Conservation (phyloP, 2,113 vertebrate species). For the Danio rerio region GRCz12tu NC_133187.1:43105501-43106000, state of each 20-base stretch:
- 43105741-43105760: not conserved
- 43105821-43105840: not conserved
- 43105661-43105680: not conserved
- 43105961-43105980: not conserved
- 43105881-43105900: not conserved
- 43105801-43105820: not conserved
- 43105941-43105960: not conserved
- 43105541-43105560: no score
- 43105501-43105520: no score
- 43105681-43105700: not conserved
- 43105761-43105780: not conserved
- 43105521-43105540: no score
- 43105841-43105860: not conserved
- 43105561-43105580: no score
- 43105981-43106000: not conserved
- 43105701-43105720: not conserved
- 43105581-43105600: no score
- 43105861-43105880: not conserved
- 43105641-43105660: not conserved
- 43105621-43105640: not conserved
- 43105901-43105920: not conserved
- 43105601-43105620: not conserved
- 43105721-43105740: not conserved
- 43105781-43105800: not conserved
- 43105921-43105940: conserved; percentile 4